Percentiles rank a stretch among this genome's conserved stretches.
These are phyloP conservation scores for Nowickia ferox DNA, from an alignment of 2,888 invertebrate genomes.

Conservation along the genomic window DNA sequence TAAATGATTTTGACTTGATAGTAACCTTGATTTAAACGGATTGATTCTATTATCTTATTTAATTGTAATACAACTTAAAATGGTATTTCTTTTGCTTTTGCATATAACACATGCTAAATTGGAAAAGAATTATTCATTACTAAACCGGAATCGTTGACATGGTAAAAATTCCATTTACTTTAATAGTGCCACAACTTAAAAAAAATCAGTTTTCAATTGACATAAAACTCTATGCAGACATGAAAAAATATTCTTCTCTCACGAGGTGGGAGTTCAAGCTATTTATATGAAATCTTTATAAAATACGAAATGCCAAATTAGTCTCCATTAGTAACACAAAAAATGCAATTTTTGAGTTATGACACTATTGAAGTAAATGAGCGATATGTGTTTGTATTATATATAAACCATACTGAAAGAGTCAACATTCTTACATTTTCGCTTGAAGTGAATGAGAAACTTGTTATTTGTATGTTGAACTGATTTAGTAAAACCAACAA, in stretches of 20 bases:
- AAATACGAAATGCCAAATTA: too few relatives aligned
- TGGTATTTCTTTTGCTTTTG: constrained; percentile 12
- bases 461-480: neutral
- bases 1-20: constrained; percentile 25
- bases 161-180: neutral
- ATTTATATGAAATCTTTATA: too few relatives aligned
- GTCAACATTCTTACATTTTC: neutral
- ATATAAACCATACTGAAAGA: neutral
- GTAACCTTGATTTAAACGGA: constrained; percentile 44
- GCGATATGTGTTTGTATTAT: neutral
- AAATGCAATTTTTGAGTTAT: too few relatives aligned
- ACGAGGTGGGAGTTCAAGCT: too few relatives aligned
- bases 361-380: too few relatives aligned
- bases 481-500: constrained; percentile 10
- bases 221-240: too few relatives aligned
- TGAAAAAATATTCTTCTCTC: too few relatives aligned
- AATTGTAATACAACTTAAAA: constrained; percentile 1
- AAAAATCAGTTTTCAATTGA: too few relatives aligned
- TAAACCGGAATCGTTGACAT: constrained; percentile 23
- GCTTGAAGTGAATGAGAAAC: constrained; percentile 10
- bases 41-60: constrained; percentile 14
- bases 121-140: constrained; percentile 47
- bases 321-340: too few relatives aligned
- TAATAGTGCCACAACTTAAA: too few relatives aligned
- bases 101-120: neutral